Percentiles rank a stretch among this genome's conserved stretches.
These are phyloP conservation scores for Noctua comes DNA, from an alignment of 2,888 invertebrate species.

Conservation along the genomic window DNA sequence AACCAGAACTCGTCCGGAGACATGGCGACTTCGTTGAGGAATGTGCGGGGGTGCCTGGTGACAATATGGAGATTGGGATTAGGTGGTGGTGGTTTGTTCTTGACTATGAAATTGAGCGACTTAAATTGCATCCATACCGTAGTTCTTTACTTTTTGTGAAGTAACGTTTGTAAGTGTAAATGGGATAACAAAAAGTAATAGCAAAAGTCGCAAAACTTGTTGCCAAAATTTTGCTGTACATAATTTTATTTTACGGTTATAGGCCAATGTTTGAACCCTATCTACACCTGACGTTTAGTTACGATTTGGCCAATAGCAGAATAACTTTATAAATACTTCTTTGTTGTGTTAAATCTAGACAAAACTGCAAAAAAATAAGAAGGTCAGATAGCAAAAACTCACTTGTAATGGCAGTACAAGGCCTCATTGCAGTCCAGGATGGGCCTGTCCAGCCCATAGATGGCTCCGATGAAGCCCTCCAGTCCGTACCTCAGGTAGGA, in stretches of 20 bases:
- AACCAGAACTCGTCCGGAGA: slow-evolving; percentile 95
- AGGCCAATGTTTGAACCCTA: neutral
- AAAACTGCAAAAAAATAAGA: neutral
- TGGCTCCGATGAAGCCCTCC: slow-evolving; percentile 95
- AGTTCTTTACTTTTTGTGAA: too few species aligned
- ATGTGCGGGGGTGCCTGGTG: slow-evolving; percentile 93
- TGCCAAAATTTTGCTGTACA: neutral
- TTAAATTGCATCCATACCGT: neutral
- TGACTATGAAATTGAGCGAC: neutral
- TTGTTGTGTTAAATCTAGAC: neutral
- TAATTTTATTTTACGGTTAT: neutral
- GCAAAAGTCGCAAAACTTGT: neutral
- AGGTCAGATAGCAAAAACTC: slow-evolving; percentile 56
- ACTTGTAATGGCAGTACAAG: slow-evolving; percentile 95
- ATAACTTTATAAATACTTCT: neutral
- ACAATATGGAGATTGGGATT: slow-evolving; percentile 6
- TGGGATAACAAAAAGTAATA: neutral
- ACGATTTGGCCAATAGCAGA: neutral
- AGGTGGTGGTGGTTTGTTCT: neutral
- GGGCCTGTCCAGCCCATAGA: slow-evolving; percentile 95
- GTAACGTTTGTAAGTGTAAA: neutral
- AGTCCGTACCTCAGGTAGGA: slow-evolving; percentile 97
- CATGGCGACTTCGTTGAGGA: slow-evolving; percentile 95
- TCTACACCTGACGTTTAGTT: neutral
- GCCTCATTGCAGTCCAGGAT: slow-evolving; percentile 94